Conservation (phyloP, 2,888 invertebrate species). For the Cecidostiba fungosa region DNA sequence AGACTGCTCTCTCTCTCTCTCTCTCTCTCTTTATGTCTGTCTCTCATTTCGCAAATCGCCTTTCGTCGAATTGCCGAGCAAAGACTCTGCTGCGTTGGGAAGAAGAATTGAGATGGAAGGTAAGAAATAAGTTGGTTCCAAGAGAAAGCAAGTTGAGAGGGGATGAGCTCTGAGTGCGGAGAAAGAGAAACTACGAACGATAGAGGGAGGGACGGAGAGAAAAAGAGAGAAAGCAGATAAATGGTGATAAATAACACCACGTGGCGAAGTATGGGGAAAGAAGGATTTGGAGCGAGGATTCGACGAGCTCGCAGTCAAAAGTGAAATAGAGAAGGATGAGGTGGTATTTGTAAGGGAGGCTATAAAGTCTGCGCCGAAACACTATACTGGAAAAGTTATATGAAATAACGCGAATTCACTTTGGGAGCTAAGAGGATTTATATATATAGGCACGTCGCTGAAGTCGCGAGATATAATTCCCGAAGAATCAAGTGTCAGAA, state of each 20-base stretch:
- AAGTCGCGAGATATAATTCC: background rate
- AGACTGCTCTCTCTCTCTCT: conserved; percentile 5
- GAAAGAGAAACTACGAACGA: background rate
- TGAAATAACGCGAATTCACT: background rate
- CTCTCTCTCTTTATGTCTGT: conserved; percentile 15
- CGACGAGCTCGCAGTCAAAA: conserved; percentile 1
- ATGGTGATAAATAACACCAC: conserved; percentile 6
- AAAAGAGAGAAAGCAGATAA: background rate
- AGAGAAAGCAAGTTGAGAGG: background rate
- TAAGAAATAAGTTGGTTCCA: background rate
- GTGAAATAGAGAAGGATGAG: background rate
- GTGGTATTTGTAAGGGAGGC: background rate
- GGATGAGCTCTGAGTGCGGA: background rate
- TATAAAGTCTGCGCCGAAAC: background rate
- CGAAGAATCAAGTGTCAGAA: background rate
- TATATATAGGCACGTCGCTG: background rate
- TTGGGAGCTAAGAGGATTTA: background rate
- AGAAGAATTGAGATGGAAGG: conserved; percentile 32
- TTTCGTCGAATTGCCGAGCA: conserved; percentile 35
- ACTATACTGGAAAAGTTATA: background rate
- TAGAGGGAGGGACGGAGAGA: background rate
- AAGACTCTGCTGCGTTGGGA: background rate
- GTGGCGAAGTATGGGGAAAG: background rate
- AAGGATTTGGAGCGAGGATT: background rate
- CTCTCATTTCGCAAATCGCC: conserved; percentile 44